These are phyloP conservation scores for Stictocephala bisonia DNA, from an alignment of 2,888 invertebrate species.

Conservation along the genomic window DNA sequence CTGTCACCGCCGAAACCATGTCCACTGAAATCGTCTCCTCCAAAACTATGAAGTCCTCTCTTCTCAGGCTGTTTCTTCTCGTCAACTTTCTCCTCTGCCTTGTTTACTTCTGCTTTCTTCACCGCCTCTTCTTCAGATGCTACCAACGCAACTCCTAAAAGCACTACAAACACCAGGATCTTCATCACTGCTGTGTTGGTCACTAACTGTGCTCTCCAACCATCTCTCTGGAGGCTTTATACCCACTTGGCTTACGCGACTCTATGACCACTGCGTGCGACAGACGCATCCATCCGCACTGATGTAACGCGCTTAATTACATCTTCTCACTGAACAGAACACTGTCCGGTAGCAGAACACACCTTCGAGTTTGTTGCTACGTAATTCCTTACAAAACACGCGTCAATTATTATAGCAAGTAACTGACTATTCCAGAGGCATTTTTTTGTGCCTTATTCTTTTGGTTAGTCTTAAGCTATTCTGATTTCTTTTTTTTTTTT, in stretches of 20 bases:
- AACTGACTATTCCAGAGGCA: no score
- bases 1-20: conserved; percentile 56
- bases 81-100: conserved; percentile 35
- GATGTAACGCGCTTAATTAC: conserved; percentile 26
- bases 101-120: conserved; percentile 23
- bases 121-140: conserved; percentile 26
- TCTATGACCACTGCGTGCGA: conserved; percentile 18
- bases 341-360: neutral
- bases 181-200: conserved; percentile 6
- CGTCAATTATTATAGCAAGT: no score
- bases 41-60: conserved; percentile 60
- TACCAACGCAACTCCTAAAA: neutral
- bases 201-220: neutral
- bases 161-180: conserved; percentile 20
- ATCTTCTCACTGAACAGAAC: neutral
- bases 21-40: conserved; percentile 7
- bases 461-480: no score
- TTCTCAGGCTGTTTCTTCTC: conserved; percentile 53
- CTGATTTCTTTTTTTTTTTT: no score
- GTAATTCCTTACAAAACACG: no score
- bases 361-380: no score
- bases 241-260: no score
- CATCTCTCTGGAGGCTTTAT: conserved; percentile 35
- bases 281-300: neutral
- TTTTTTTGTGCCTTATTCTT: no score